Percentiles rank a stretch among this genome's conserved stretches.
phyloP scores from a whole-genome alignment of 92 coral and sea anemone species.

The Galaxea fascicularis region DNA sequence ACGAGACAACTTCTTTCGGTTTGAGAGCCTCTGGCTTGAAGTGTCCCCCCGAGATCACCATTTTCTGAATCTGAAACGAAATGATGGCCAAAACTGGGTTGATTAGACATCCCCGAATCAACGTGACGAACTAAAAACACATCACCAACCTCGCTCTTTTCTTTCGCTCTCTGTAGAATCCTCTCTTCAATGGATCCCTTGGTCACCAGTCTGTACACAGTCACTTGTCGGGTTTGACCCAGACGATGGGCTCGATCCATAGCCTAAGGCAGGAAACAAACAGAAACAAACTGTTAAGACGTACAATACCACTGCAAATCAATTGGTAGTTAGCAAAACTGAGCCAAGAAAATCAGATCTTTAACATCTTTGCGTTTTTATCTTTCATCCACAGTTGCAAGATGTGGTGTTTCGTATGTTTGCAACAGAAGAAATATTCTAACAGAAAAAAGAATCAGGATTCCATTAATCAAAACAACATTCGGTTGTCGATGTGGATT shows the following conservation, averaged over 20 bases:
- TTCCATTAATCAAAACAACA: neutral
- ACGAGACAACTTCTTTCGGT: constrained; percentile 97
- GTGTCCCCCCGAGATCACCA: constrained; percentile 99
- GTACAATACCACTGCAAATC: too few species aligned
- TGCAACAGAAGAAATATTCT: neutral
- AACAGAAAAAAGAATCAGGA: neutral
- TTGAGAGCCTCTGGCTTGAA: constrained; percentile 99
- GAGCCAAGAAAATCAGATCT: too few species aligned
- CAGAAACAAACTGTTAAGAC: too few species aligned
- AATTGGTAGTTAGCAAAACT: neutral
- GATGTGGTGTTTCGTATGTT: neutral
- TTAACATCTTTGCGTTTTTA: too few species aligned
- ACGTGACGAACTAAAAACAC: neutral
- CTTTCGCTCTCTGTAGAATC: constrained; percentile 96
- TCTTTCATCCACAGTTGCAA: too few species aligned
- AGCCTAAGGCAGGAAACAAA: constrained; percentile 49
- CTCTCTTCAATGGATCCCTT: constrained; percentile 98
- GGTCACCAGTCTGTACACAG: constrained; percentile 93
- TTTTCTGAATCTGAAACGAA: constrained; percentile 88
- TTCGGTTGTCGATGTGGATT: neutral
- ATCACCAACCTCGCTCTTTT: constrained; percentile 91
- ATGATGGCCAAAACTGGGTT: neutral
- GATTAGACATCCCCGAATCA: neutral
- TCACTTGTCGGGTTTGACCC: constrained; percentile 98
- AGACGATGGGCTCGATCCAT: constrained; percentile 99